A percentile compares a stretch with the other conserved stretches of the same genome.
phyloP scores from a whole-genome alignment of 2,888 invertebrate genomes.

The Eucriotettix oculatus region DNA sequence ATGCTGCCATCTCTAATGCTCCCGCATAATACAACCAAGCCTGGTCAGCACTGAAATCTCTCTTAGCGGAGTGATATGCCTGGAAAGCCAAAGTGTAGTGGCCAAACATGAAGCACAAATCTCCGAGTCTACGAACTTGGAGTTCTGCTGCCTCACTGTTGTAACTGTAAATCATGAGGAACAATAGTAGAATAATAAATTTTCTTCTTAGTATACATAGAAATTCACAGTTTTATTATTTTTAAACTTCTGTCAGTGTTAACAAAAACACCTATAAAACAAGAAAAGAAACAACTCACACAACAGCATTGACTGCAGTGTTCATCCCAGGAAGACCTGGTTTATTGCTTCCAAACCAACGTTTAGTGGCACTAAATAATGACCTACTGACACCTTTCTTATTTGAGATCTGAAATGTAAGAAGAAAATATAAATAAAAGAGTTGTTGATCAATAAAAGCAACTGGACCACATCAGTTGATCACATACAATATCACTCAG shows the following conservation, averaged over 20 bases:
- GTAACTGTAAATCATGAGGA: slow-evolving; percentile 37
- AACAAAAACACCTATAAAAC: too few species aligned
- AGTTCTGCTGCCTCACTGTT: slow-evolving; percentile 75
- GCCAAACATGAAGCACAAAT: slow-evolving; percentile 91
- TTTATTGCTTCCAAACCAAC: slow-evolving; percentile 88
- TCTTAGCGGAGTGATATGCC: slow-evolving; percentile 89
- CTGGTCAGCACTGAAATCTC: slow-evolving; percentile 91
- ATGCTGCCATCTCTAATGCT: slow-evolving; percentile 88
- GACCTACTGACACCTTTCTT: slow-evolving; percentile 88
- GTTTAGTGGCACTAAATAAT: slow-evolving; percentile 81
- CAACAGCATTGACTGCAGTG: slow-evolving; percentile 59
- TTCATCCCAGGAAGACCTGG: slow-evolving; percentile 48
- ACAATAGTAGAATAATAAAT: background rate
- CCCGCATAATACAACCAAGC: slow-evolving; percentile 97
- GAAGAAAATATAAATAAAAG: slow-evolving; percentile 8
- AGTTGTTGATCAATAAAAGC: slow-evolving; percentile 1
- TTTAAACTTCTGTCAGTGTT: too few species aligned
- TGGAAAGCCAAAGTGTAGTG: slow-evolving; percentile 85
- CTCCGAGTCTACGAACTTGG: slow-evolving; percentile 82
- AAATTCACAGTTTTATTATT: too few species aligned
- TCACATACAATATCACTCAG: slow-evolving; percentile 53
- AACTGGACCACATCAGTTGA: background rate
- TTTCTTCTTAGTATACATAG: background rate
- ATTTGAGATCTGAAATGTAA: slow-evolving; percentile 43
- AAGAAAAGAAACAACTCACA: slow-evolving; percentile 38